Evolutionary conservation across 2,113 vertebrate species (phyloP), one percentile per base, ranked within the genome.

Genomic region (Pheucticus melanocephalus): DNA sequence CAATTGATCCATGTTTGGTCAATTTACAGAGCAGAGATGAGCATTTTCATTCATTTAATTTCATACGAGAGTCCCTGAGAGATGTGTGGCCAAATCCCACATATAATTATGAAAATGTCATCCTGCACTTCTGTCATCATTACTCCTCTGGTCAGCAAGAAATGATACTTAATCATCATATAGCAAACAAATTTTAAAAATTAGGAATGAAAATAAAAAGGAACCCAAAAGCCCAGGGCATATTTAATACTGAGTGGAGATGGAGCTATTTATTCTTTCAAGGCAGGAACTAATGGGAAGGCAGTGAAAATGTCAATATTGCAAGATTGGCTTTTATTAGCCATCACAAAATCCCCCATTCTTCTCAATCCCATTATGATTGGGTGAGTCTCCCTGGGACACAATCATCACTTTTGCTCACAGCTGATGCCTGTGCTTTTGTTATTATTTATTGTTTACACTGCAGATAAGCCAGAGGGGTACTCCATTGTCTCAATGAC

Each of bases 271-370:
- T 40, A 71, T 93, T 93, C 57, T 92, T 93, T 53, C 48, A 76
- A 91, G 88, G 37, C 72, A 65, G 53, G 48, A 96, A 27, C 60
- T 95, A 93, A 88, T 86, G 68, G 80, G 69, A 78, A 96, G 69
- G 84, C 85, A 93, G 82, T 92, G 92, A 95, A 93, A 95, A 90
- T 64, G 83, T 90, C 90, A 90, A 40, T 93, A 95, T 68, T 83
- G 40, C 0, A 0, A 88, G 72, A 75, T 47, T 84, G 79, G 10
- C 47, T 94, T 92, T 88, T 83, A 78, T 88, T 94, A 93, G 69
- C 64, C 0, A 0, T 83, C 92, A 75, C 79, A 94, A 96, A 94
- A 92, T 86, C 31, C 57, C 25, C 65, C 75, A 76, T 92, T 96
- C 75, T 87, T 95, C 81, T 92, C 68, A 75, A 57, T 84, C n/a